A percentile compares a stretch with the other conserved stretches of the same genome.
Conservation (phyloP, 2,113 vertebrate genomes). For the Hemibagrus wyckioides region DNA sequence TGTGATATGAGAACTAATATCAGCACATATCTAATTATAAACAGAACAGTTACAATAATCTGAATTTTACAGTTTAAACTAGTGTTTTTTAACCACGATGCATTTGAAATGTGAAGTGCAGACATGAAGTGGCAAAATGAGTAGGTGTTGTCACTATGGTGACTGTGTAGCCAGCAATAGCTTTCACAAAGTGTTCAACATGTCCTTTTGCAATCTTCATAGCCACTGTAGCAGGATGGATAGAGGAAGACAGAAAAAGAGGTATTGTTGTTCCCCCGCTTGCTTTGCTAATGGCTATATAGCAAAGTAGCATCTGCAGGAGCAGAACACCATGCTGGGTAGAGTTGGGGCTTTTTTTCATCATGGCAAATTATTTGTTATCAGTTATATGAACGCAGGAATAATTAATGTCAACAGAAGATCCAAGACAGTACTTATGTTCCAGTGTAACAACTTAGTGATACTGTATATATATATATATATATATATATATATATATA, state of each 20-base stretch:
- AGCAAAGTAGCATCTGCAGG: constrained; percentile 51
- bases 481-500: background rate
- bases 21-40: background rate
- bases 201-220: constrained; percentile 50
- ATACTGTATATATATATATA: background rate
- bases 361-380: background rate
- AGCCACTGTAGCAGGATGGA: constrained; percentile 90
- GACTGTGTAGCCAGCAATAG: constrained; percentile 1
- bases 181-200: constrained; percentile 30
- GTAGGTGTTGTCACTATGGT: background rate
- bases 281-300: constrained; percentile 48
- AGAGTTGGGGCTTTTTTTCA: constrained; percentile 15
- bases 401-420: background rate
- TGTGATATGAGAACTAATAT: background rate
- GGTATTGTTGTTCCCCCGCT: constrained; percentile 73
- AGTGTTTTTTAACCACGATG: background rate
- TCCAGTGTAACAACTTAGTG: background rate
- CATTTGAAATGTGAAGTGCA: background rate
- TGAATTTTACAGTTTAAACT: background rate
- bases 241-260: constrained; percentile 94
- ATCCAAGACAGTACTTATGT: background rate
- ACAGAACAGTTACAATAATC: background rate
- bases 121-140: background rate
- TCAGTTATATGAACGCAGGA: background rate
- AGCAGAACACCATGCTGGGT: constrained; percentile 15